Conservation (phyloP, 2,113 vertebrate genomes). For the Motacilla tschutschensis region DNA sequence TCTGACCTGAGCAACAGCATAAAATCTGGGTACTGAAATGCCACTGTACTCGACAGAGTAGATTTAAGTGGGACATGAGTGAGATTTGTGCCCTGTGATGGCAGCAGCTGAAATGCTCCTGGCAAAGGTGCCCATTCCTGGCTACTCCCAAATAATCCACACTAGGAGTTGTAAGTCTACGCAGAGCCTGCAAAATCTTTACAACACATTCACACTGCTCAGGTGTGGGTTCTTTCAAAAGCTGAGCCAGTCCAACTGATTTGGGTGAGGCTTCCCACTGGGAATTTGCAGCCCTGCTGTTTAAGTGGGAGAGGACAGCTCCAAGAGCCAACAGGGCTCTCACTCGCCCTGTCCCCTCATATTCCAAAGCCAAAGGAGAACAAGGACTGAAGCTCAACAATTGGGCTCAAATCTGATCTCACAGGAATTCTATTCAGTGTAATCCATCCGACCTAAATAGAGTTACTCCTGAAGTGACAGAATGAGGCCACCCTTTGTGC, state of each 20-base stretch:
- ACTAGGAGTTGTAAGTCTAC: neutral
- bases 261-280: neutral
- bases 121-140: neutral
- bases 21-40: neutral
- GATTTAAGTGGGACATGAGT: neutral
- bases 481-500: neutral
- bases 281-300: neutral
- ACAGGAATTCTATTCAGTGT: neutral
- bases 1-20: neutral
- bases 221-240: neutral
- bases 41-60: neutral
- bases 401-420: neutral
- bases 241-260: neutral
- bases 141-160: neutral
- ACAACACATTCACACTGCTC: neutral
- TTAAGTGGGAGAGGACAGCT: neutral
- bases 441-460: neutral
- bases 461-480: neutral
- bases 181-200: neutral
- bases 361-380: neutral
- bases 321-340: neutral
- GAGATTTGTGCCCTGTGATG: neutral
- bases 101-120: neutral
- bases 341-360: neutral
- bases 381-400: neutral